These are phyloP conservation scores for Montipora foliosa DNA, from an alignment of 64 coral and sea anemone species.

Conservation along the genomic window DNA sequence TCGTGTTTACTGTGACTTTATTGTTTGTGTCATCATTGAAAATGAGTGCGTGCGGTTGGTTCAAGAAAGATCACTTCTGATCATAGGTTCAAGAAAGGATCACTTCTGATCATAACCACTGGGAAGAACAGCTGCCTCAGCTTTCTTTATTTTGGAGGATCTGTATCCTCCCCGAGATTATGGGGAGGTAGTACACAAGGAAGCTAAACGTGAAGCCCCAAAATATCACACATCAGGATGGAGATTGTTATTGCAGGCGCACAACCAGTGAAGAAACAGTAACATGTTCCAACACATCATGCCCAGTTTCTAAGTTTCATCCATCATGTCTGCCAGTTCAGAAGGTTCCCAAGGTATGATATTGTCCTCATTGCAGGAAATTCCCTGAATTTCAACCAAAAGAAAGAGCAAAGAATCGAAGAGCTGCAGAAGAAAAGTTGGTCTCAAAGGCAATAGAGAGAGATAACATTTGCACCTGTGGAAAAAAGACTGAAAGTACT, in stretches of 20 bases:
- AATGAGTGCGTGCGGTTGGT: no score
- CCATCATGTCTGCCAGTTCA: not conserved
- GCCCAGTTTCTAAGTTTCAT: no score
- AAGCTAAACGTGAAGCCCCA: not conserved
- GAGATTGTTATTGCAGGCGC: slow-evolving; percentile 57
- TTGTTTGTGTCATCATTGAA: no score
- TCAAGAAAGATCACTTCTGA: slow-evolving; percentile 38
- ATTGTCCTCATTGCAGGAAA: slow-evolving; percentile 6
- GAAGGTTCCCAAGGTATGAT: slow-evolving; percentile 17
- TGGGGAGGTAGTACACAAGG: not conserved
- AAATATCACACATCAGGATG: not conserved
- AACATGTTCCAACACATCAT: not conserved
- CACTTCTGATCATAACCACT: slow-evolving; percentile 41
- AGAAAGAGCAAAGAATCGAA: not conserved
- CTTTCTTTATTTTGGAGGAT: slow-evolving; percentile 39
- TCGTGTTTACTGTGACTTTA: no score
- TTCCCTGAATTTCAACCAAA: slow-evolving; percentile 21
- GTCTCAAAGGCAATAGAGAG: not conserved
- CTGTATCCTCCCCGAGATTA: slow-evolving; percentile 52
- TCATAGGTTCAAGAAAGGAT: slow-evolving; percentile 22
- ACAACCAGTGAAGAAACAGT: slow-evolving; percentile 18
- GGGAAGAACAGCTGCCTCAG: slow-evolving; percentile 47
- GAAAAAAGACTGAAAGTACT: not conserved
- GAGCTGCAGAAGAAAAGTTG: slow-evolving; percentile 6
- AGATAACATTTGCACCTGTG: slow-evolving; percentile 44